phyloP scores from a whole-genome alignment of 1,140 invertebrate genomes.

The Philopotamus ludificatus region DNA sequence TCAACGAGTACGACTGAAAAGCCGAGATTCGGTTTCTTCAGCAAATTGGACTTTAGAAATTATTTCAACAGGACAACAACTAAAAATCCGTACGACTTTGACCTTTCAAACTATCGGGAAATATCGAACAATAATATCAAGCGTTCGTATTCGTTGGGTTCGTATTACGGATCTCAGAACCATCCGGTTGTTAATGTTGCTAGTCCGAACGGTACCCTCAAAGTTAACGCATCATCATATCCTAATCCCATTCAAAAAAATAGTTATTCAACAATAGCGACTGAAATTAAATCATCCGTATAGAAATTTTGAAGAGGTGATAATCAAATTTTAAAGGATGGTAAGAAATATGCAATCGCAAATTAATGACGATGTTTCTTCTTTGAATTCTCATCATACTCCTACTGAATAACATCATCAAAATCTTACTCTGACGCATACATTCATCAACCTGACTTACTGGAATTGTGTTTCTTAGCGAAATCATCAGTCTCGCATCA shows the following conservation, averaged over 20 bases:
- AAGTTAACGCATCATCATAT: constrained; percentile 23
- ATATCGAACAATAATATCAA: constrained; percentile 52
- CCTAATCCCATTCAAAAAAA: constrained; percentile 14
- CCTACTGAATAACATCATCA: constrained; percentile 9
- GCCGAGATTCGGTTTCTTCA: constrained; percentile 48
- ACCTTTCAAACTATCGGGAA: constrained; percentile 44
- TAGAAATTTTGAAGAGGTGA: constrained; percentile 4
- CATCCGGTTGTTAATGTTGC: constrained; percentile 19
- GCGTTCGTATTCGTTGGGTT: constrained; percentile 48
- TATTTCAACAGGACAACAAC: constrained; percentile 51
- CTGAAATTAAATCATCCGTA: neutral
- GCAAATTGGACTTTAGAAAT: constrained; percentile 49
- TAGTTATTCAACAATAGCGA: constrained; percentile 5
- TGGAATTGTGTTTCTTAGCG: neutral
- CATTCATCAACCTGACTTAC: neutral
- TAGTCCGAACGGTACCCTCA: constrained; percentile 26
- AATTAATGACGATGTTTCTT: neutral
- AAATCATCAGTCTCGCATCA: constrained; percentile 1
- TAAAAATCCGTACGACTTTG: constrained; percentile 53
- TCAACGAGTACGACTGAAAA: constrained; percentile 29
- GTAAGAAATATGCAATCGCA: constrained; percentile 27
- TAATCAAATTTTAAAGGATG: constrained; percentile 23
- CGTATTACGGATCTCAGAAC: constrained; percentile 44
- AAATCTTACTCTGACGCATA: neutral
- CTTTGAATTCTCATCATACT: constrained; percentile 4